These are phyloP conservation scores for Drosophila paramelanica DNA, from an alignment of 2,888 invertebrate genomes.

Conservation along the genomic window DNA sequence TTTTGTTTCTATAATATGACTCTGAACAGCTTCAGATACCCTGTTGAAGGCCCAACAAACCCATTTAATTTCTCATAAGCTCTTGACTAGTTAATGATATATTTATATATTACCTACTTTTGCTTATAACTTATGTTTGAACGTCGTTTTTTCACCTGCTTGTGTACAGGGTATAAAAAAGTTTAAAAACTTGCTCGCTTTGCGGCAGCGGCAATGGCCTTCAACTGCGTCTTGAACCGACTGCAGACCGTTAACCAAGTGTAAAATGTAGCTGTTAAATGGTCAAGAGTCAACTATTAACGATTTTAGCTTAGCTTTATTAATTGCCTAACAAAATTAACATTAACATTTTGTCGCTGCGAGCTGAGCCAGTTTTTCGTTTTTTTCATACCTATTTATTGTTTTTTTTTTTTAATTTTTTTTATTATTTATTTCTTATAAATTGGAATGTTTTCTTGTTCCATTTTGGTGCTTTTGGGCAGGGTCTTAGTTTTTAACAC, in stretches of 20 bases:
- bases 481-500: conserved; percentile 54
- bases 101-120: too few species aligned
- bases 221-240: conserved; percentile 32
- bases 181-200: neutral
- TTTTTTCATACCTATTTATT: neutral
- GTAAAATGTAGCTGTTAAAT: conserved; percentile 42
- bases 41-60: neutral
- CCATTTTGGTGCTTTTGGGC: conserved; percentile 20
- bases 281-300: conserved; percentile 11
- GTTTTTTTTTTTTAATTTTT: neutral
- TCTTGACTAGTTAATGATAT: too few species aligned
- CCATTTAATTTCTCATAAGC: neutral
- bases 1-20: too few species aligned
- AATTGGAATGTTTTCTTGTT: conserved; percentile 27
- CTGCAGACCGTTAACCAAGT: conserved; percentile 33
- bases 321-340: conserved; percentile 45
- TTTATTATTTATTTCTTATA: conserved; percentile 6
- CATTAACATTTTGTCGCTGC: conserved; percentile 31
- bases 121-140: too few species aligned
- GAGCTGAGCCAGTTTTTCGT: conserved; percentile 17
- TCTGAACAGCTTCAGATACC: too few species aligned
- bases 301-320: conserved; percentile 12
- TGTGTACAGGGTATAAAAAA: neutral
- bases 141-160: too few species aligned
- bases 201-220: conserved; percentile 16